Evolutionary conservation across 2,797 vertebrate species (phyloP).

Genomic region (Pseudotriccus pelzelni): DNA sequence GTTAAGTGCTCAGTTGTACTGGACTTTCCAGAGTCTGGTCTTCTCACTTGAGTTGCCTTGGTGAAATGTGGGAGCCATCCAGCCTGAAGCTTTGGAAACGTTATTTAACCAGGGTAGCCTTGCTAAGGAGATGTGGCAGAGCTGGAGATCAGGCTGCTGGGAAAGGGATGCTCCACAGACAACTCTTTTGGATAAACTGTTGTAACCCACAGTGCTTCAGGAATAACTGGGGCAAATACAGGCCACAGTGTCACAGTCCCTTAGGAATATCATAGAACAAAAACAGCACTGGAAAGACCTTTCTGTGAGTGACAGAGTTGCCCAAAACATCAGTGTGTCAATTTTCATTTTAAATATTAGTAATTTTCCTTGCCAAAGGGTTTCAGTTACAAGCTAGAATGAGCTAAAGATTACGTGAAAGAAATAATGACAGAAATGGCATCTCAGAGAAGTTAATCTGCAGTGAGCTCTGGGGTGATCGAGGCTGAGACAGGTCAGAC

Average conservation of each 20-base stretch:
- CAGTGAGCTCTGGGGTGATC: not conserved
- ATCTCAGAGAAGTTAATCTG: not conserved
- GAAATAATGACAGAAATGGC: not conserved
- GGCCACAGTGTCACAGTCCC: not conserved
- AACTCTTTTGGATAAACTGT: not conserved
- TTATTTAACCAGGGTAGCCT: not conserved
- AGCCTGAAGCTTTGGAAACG: not conserved
- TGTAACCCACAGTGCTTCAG: not conserved
- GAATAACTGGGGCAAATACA: not conserved
- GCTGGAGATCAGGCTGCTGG: not conserved
- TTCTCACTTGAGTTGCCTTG: not conserved
- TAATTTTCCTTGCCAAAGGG: not conserved
- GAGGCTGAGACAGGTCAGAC: not conserved
- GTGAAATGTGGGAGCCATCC: not conserved
- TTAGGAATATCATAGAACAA: not conserved
- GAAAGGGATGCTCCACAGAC: not conserved
- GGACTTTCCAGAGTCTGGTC: not conserved
- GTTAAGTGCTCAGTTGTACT: not conserved
- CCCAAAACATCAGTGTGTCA: not conserved
- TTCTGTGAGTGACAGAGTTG: not conserved
- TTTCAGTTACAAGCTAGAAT: not conserved
- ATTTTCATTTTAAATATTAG: not conserved
- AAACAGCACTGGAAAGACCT: not conserved
- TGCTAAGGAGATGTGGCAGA: not conserved
- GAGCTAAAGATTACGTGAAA: slow-evolving; percentile 12